Base-by-base conservation (phyloP, 1,140 invertebrate genomes). In the Drosophila asahinai region DNA sequence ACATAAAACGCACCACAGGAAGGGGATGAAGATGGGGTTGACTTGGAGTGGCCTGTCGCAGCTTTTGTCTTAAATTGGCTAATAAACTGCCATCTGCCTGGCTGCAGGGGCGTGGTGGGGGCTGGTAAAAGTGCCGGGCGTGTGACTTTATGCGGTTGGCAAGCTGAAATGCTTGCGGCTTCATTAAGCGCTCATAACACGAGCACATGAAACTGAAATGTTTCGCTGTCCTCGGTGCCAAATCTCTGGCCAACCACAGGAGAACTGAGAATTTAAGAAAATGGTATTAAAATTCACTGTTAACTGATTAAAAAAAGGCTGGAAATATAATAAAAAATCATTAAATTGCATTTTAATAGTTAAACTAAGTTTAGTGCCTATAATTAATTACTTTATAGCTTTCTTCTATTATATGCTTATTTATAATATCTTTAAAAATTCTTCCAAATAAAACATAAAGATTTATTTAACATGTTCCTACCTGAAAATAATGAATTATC, bases 11-110 rank as follows among this genome's bases (percentile, higher is more conserved):
- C 84, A 87, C 84, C 83, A 83, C 83, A 79, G 49, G 78, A 62
- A 30, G 49, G 63, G 47, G 42, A 45, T 2, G 11, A 27, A 45
- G 49, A 22, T 33, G 40, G 47, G 54, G 48, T 61, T 40, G 71
- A 59, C 25, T 61, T 61, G 71, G 57, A 74, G 71, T 77, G 73
- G 48, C 74, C 63, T 52, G 84, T 71, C 77, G 77, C 77, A 77
- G 81, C 59, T 81, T 86, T 77, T 86, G 72, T 84, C 84, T 89
- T 75, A 89, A 87, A 87, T 87, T 87, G 84, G 84, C 84, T 89
- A 87, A 87, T 87, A 87, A 87, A 87, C 86, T 74, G 84, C 79
- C 83, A 87, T 82, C 81, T 80, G 70, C 25, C 55, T 68, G 68
- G 47, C 42, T 54, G 12, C 25, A 17, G 9, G 43, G 64, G 30